phyloP scores from a whole-genome alignment of 2,113 vertebrate genomes.

The Antigone vipio region DNA sequence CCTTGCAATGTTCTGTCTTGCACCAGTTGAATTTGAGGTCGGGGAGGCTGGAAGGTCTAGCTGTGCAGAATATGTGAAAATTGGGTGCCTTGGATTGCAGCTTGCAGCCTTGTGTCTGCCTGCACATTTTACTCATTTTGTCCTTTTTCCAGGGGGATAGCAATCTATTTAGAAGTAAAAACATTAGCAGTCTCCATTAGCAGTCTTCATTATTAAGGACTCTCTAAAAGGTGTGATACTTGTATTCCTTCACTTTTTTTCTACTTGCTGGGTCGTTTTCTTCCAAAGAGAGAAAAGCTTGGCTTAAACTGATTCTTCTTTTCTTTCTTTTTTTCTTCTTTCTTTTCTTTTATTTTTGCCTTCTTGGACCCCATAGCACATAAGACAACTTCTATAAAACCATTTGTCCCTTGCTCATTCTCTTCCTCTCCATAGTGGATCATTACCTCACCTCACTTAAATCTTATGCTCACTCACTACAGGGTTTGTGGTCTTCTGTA shows the following conservation, averaged over 20 bases:
- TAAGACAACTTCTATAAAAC: background rate
- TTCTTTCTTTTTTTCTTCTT: background rate
- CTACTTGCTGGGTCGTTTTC: background rate
- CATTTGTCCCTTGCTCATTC: background rate
- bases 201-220: background rate
- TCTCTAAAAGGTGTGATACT: background rate
- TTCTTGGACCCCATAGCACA: background rate
- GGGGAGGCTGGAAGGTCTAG: background rate
- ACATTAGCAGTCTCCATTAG: background rate
- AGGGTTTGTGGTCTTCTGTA: background rate
- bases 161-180: background rate
- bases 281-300: background rate
- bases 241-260: background rate
- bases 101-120: background rate
- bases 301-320: background rate
- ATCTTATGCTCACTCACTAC: background rate
- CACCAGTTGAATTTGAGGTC: background rate
- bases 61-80: background rate
- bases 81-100: background rate
- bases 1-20: background rate
- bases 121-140: background rate
- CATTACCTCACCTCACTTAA: background rate
- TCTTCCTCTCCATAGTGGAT: background rate
- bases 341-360: background rate
- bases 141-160: background rate